Conservation (phyloP, 2,888 invertebrate genomes). For the Stenotaenia linearis region DNA sequence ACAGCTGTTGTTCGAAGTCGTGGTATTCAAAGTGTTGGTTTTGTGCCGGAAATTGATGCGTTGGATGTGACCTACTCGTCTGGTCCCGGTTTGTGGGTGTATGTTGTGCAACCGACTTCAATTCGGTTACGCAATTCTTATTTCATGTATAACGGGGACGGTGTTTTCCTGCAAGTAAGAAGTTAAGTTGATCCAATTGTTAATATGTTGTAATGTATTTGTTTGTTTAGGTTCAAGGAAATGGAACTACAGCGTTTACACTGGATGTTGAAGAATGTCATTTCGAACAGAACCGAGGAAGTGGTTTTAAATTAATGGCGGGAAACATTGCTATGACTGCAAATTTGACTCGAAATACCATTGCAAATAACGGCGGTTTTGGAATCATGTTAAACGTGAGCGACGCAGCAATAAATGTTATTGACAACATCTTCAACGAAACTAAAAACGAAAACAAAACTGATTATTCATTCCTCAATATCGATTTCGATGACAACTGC, state of each 20-base stretch:
- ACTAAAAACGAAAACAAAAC: neutral
- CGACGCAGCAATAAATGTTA: neutral
- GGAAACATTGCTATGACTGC: neutral
- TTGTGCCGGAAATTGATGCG: neutral
- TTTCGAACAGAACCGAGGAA: neutral
- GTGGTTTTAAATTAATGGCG: neutral
- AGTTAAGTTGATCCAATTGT: too few relatives aligned
- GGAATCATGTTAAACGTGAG: neutral
- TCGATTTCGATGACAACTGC: neutral
- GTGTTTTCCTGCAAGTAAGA: neutral
- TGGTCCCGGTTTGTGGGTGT: neutral
- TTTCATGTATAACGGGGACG: neutral
- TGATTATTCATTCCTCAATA: neutral
- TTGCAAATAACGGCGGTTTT: neutral
- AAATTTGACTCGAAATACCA: neutral
- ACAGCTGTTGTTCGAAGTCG: neutral
- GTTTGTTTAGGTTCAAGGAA: neutral
- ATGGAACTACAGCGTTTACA: neutral
- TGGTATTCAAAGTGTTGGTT: neutral
- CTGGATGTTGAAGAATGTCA: neutral
- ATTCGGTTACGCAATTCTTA: neutral
- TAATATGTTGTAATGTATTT: too few relatives aligned
- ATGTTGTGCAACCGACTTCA: neutral
- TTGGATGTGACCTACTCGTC: neutral
- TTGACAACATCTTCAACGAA: neutral